phyloP scores from a whole-genome alignment of 2,113 vertebrate genomes.

The Pteronura brasiliensis region DNA sequence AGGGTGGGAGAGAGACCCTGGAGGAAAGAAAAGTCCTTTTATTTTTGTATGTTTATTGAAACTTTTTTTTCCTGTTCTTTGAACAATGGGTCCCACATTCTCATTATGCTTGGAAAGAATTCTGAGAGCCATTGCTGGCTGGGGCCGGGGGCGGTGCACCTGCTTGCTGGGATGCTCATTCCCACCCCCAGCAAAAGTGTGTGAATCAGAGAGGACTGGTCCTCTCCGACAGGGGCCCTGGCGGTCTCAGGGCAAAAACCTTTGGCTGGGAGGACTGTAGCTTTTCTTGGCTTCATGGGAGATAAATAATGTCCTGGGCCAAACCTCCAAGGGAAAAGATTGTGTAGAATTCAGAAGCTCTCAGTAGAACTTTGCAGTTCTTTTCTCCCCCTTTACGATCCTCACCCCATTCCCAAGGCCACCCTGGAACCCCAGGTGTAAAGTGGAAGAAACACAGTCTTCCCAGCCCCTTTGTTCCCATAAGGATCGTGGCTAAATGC shows the following conservation, averaged over 20 bases:
- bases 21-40: background rate
- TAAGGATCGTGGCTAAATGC: background rate
- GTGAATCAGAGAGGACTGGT: background rate
- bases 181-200: no score
- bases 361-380: background rate
- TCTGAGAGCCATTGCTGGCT: background rate
- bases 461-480: background rate
- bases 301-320: background rate
- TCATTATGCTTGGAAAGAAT: background rate
- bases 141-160: background rate
- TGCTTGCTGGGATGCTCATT: no score
- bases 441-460: background rate
- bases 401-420: background rate
- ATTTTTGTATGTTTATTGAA: background rate
- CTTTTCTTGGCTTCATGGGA: background rate
- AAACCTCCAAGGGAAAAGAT: background rate
- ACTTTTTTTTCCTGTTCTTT: background rate
- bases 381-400: background rate
- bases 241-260: background rate
- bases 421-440: background rate
- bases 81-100: background rate
- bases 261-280: background rate
- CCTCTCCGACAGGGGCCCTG: background rate
- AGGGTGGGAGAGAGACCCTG: background rate
- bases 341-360: background rate